Conservation (phyloP, 1,140 invertebrate species). For the Drosophila willistoni region DNA sequence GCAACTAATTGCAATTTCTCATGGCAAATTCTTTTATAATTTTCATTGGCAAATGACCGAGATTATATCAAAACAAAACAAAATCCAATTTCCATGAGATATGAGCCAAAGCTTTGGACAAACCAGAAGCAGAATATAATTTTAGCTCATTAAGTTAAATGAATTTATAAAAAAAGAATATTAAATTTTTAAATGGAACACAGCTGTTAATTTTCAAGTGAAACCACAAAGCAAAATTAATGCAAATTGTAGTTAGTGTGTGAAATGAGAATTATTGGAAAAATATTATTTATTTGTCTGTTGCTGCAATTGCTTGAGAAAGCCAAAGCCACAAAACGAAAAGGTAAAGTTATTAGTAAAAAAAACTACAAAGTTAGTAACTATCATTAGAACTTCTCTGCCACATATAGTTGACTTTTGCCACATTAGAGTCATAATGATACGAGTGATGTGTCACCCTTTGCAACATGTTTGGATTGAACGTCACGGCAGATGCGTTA, state of each 20-base stretch:
- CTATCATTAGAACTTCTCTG: neutral
- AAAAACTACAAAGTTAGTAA: neutral
- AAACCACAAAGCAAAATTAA: neutral
- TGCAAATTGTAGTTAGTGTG: neutral
- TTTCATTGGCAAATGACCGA: neutral
- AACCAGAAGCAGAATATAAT: neutral
- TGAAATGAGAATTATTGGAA: neutral
- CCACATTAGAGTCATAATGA: conserved; percentile 5
- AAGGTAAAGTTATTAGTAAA: neutral
- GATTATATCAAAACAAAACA: neutral
- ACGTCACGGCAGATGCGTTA: conserved; percentile 5
- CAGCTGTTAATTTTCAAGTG: neutral
- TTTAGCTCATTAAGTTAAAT: neutral
- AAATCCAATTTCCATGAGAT: neutral
- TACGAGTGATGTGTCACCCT: conserved; percentile 28
- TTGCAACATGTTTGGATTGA: conserved; percentile 31
- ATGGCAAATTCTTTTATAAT: conserved; percentile 1
- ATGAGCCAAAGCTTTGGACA: too few species aligned
- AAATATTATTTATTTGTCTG: neutral
- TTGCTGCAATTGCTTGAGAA: neutral
- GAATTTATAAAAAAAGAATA: neutral
- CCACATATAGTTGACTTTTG: conserved; percentile 1
- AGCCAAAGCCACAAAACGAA: neutral
- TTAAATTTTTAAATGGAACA: neutral
- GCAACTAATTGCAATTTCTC: conserved; percentile 12